Base-by-base conservation (phyloP, 1,140 invertebrate species). In the Drosophila ercepeae region DNA sequence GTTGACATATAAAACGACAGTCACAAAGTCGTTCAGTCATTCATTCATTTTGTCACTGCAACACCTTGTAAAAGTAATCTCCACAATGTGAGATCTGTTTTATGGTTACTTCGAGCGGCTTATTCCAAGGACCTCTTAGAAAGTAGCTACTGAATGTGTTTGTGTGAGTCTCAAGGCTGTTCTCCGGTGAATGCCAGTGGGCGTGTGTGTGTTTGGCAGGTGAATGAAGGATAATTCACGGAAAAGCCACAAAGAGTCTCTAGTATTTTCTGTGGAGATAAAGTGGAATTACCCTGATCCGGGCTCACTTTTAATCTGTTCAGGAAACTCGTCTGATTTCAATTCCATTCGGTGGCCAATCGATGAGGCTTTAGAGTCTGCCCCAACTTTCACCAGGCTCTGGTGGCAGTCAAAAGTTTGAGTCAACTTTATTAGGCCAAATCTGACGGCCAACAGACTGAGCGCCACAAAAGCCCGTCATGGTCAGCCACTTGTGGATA, bases 401-500 rank as follows among this genome's bases (percentile, higher is more conserved):
- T 27, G 58, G 69, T 49, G 57, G 41, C 44, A 65, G 75, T 76
- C 81, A 86, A 75, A 75, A 78, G 77, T 83, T 59, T 49, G 55
- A 59, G 51, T 55, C 51, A 84, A 86, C 79, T 79, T 84, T 61
- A 84, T 84, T 86, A 86, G 59, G 50, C 39, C 65, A 68, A 79
- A 84, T 79, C 81, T 68, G 75, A 83, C 71, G 67, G 57, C 52
- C 75, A 64, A 83, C 74, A 59, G 78, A 54, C 42, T 50, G 42
- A 42, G 52, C 36, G 34, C 44, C 25, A 44, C 25, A 1, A 45
- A 55, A 57, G 41, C 63, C 64, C 42, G 76, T 61, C 54, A 61
- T 41, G 58, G 69, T 42, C 74, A 75, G 70, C 78, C 79, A 84
- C 78, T 83, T 83, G 75, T 83, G 75, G 75, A 78, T 77, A 83